Percentiles rank a stretch among this genome's conserved stretches.
phyloP scores from a whole-genome alignment of 2,113 vertebrate genomes.

The Hemichromis elongatus region DNA sequence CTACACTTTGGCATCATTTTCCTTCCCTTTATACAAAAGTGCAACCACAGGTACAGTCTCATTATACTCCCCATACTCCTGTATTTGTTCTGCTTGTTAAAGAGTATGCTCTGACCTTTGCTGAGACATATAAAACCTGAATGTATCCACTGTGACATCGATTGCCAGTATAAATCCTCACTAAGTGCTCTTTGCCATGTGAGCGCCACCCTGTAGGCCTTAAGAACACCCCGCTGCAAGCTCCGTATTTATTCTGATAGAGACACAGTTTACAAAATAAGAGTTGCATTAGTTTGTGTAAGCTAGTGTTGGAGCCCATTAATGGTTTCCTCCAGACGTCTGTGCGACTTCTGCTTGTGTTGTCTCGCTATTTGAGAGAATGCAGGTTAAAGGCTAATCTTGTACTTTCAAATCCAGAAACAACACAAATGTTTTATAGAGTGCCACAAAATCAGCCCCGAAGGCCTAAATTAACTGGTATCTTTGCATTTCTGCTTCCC shows the following conservation, averaged over 20 bases:
- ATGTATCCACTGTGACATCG: background rate
- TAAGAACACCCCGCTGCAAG: background rate
- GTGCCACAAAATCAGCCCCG: background rate
- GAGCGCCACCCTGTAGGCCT: background rate
- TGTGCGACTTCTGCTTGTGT: background rate
- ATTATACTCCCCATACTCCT: background rate
- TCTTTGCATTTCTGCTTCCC: background rate
- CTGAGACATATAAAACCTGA: background rate
- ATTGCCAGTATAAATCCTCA: background rate
- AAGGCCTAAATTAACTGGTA: background rate
- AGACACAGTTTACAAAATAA: background rate
- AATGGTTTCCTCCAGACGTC: no score
- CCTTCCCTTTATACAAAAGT: background rate
- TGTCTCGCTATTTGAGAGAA: background rate
- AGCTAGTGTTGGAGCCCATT: background rate
- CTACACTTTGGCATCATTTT: background rate
- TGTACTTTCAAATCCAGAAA: background rate
- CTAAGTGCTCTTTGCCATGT: background rate
- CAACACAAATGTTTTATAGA: accelerated
- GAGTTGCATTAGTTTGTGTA: background rate
- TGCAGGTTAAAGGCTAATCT: background rate
- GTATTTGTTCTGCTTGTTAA: background rate
- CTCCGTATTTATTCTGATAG: background rate
- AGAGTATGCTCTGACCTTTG: background rate
- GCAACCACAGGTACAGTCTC: background rate